A percentile compares a stretch with the other conserved stretches of the same genome.
phyloP scores from a whole-genome alignment of 2,113 vertebrate species.

The Sorex araneus region DNA sequence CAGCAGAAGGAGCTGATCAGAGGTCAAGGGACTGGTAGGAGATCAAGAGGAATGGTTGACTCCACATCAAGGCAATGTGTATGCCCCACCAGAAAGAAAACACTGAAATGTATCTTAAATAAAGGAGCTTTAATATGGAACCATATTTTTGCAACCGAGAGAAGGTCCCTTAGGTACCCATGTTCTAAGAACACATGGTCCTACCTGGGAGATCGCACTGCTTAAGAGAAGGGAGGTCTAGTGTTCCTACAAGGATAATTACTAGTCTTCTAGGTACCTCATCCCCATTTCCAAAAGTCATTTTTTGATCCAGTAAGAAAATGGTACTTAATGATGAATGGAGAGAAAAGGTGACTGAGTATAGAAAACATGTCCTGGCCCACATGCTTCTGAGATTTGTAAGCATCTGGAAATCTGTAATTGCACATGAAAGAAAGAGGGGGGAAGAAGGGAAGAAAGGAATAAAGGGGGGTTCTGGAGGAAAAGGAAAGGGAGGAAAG shows the following conservation, averaged over 20 bases:
- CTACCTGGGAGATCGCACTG: neutral
- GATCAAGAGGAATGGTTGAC: neutral
- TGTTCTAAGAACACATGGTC: neutral
- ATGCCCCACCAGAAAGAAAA: neutral
- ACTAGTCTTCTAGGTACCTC: no score
- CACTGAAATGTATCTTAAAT: neutral
- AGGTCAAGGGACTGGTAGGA: neutral
- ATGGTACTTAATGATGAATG: neutral
- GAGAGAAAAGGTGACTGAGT: neutral
- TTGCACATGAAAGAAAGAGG: no score
- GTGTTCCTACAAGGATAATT: no score
- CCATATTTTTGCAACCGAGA: neutral
- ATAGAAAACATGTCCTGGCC: neutral
- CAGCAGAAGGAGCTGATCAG: no score
- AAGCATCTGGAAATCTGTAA: neutral
- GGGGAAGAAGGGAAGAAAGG: neutral
- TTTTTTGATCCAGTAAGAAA: neutral
- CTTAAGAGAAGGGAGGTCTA: neutral
- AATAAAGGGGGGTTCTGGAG: no score
- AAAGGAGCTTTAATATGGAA: neutral
- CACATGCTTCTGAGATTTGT: neutral
- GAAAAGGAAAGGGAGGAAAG: no score
- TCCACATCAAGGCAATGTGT: neutral
- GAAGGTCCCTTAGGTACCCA: neutral
- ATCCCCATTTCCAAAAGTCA: no score